phyloP scores from a whole-genome alignment of 2,797 vertebrate genomes.

The Monodelphis domestica region DNA sequence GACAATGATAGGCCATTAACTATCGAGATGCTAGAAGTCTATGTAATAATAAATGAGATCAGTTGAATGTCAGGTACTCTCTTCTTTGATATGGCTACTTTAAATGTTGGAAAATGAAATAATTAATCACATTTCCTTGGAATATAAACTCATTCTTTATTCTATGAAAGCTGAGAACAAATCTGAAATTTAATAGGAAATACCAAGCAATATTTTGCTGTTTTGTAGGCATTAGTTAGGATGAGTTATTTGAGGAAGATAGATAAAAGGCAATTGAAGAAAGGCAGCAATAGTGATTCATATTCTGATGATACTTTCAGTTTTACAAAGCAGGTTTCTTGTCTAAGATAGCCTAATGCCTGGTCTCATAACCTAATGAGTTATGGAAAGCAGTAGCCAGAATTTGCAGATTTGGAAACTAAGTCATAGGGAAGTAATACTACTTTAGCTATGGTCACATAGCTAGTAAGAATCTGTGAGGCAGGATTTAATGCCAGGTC shows the following conservation, averaged over 20 bases:
- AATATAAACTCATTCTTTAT: slow-evolving; percentile 51
- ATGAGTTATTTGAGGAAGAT: slow-evolving; percentile 51
- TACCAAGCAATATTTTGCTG: slow-evolving; percentile 61
- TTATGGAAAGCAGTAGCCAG: slow-evolving; percentile 24
- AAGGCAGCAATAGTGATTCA: background rate
- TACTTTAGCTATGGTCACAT: background rate
- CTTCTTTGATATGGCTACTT: slow-evolving; percentile 35
- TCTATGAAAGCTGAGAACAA: slow-evolving; percentile 51
- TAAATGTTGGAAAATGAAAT: slow-evolving; percentile 57
- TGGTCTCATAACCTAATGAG: too few species aligned
- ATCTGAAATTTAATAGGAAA: slow-evolving; percentile 58
- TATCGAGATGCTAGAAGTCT: slow-evolving; percentile 16
- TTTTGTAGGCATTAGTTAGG: slow-evolving; percentile 58
- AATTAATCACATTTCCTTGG: slow-evolving; percentile 65
- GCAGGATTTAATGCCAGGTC: background rate
- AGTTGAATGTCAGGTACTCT: slow-evolving; percentile 45
- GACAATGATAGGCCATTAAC: slow-evolving; percentile 35
- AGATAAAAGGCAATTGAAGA: slow-evolving; percentile 58
- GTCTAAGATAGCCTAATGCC: background rate
- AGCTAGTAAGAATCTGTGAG: background rate
- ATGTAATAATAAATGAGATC: slow-evolving; percentile 54
- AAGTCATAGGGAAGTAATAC: background rate
- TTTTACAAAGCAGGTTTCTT: slow-evolving; percentile 24
- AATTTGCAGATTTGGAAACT: background rate
- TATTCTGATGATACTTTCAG: slow-evolving; percentile 22